A percentile compares a stretch with the other conserved stretches of the same genome.
These are phyloP conservation scores for Tenthredo notha DNA, from an alignment of 2,888 invertebrate species.

Conservation along the genomic window DNA sequence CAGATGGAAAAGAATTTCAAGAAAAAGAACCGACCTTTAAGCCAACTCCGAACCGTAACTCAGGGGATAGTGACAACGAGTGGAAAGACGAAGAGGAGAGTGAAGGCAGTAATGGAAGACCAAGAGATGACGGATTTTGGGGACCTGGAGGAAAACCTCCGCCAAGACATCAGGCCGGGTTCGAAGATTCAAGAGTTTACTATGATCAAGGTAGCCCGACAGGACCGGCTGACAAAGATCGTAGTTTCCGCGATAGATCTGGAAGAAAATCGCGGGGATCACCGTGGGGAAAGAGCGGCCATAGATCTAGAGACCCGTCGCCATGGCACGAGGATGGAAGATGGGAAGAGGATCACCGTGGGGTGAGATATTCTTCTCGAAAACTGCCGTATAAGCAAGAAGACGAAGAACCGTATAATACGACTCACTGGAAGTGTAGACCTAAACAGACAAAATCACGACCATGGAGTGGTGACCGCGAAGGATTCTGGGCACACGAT, in stretches of 20 bases:
- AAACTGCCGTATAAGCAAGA: slow-evolving; percentile 74
- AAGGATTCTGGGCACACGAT: slow-evolving; percentile 55
- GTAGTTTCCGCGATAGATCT: slow-evolving; percentile 70
- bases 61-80: slow-evolving; percentile 77
- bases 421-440: slow-evolving; percentile 73
- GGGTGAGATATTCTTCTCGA: slow-evolving; percentile 67
- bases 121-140: slow-evolving; percentile 77
- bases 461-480: slow-evolving; percentile 69
- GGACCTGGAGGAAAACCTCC: slow-evolving; percentile 74
- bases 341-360: slow-evolving; percentile 72
- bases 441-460: slow-evolving; percentile 64
- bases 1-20: slow-evolving; percentile 85
- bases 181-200: slow-evolving; percentile 66
- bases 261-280: slow-evolving; percentile 71
- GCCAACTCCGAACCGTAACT: slow-evolving; percentile 73
- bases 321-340: slow-evolving; percentile 88
- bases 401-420: slow-evolving; percentile 66
- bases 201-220: slow-evolving; percentile 66
- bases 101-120: slow-evolving; percentile 74
- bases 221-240: slow-evolving; percentile 67
- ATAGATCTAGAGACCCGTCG: slow-evolving; percentile 87
- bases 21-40: slow-evolving; percentile 69
- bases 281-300: slow-evolving; percentile 77
- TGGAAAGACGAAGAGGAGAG: slow-evolving; percentile 78
- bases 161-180: slow-evolving; percentile 67